These are phyloP conservation scores for Sminthurinus aureus DNA, from an alignment of 2,888 invertebrate genomes.

Conservation along the genomic window DNA sequence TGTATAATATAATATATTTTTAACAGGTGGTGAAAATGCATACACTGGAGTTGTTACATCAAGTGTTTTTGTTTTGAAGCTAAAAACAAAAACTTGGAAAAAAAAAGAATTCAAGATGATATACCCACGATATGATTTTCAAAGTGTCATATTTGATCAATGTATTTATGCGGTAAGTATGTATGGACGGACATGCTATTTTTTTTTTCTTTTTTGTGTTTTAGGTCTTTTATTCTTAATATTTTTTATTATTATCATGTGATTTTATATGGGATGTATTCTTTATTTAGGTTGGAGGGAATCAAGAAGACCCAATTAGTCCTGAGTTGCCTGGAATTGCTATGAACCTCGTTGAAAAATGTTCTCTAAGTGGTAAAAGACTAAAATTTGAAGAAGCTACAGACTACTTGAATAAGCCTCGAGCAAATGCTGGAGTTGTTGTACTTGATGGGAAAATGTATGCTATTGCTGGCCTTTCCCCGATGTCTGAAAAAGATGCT, in stretches of 20 bases:
- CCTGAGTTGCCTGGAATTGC: neutral
- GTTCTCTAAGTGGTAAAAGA: neutral
- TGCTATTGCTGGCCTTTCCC: no score
- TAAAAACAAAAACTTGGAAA: neutral
- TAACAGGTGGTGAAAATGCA: no score
- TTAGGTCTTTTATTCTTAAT: neutral
- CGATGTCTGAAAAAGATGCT: neutral
- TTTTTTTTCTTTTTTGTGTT: neutral
- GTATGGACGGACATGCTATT: neutral
- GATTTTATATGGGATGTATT: neutral
- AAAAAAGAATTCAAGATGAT: neutral
- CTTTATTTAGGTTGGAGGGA: neutral
- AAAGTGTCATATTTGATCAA: neutral
- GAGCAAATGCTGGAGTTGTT: neutral
- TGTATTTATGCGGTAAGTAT: neutral
- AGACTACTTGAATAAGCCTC: neutral
- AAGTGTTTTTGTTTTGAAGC: neutral
- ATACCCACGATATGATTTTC: neutral
- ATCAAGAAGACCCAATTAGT: neutral
- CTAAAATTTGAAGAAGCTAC: neutral
- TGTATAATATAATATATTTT: no score
- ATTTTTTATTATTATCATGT: neutral
- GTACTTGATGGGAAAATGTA: neutral
- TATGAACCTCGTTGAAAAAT: neutral
- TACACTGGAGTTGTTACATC: neutral